phyloP scores from a whole-genome alignment of 2,888 invertebrate genomes.

The Diplolepis rosae region DNA sequence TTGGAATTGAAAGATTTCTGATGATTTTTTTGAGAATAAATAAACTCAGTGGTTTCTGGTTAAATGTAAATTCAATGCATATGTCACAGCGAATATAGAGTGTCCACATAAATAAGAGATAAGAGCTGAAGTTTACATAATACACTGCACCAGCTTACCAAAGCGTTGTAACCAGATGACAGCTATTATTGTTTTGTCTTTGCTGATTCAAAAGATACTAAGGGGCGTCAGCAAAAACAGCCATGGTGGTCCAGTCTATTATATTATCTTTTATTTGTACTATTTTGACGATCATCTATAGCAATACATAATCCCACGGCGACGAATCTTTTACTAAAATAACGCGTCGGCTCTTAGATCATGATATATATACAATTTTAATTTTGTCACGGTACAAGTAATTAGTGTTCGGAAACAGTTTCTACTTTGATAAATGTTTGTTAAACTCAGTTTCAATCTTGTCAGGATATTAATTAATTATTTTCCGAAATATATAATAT shows the following conservation, averaged over 20 bases:
- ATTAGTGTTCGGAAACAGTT: too few species aligned
- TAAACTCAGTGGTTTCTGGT: background rate
- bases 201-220: background rate
- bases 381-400: background rate
- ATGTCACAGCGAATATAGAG: conserved; percentile 27
- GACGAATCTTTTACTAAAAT: background rate
- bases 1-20: background rate
- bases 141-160: conserved; percentile 43
- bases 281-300: conserved; percentile 9
- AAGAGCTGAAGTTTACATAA: conserved; percentile 57
- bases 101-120: conserved; percentile 47
- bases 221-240: conserved; percentile 23
- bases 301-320: conserved; percentile 6
- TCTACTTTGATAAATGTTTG: too few species aligned
- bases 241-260: conserved; percentile 2
- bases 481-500: too few species aligned
- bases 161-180: conserved; percentile 53
- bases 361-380: background rate
- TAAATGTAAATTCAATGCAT: background rate
- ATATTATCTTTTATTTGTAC: conserved; percentile 5
- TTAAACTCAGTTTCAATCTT: too few species aligned
- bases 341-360: background rate
- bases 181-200: conserved; percentile 59
- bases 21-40: background rate
- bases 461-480: too few species aligned